These are phyloP conservation scores for Caenorhabditis afra DNA, from an alignment of 2,888 invertebrate species.

Conservation along the genomic window DNA sequence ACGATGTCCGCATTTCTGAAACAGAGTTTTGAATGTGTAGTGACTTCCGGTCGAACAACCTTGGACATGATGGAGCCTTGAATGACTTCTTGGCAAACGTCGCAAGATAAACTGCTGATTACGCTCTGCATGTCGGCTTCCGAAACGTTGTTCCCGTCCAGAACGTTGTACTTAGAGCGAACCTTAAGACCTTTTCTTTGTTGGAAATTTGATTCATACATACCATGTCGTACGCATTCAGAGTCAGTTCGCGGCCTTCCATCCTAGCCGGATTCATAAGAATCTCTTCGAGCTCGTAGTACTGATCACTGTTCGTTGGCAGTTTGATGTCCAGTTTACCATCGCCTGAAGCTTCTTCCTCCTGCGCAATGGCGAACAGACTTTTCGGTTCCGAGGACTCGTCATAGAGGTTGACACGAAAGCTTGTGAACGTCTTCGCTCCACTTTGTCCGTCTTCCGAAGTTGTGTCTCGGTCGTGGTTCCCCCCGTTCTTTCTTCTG, in stretches of 20 bases:
- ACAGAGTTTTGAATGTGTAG: not conserved
- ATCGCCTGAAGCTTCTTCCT: not conserved
- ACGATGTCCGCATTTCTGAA: slow-evolving; percentile 56
- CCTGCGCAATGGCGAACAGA: slow-evolving; percentile 18
- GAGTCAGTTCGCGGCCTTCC: slow-evolving; percentile 47
- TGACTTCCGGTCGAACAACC: slow-evolving; percentile 12
- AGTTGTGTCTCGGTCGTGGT: too few relatives aligned
- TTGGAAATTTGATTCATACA: not conserved
- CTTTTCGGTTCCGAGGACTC: not conserved
- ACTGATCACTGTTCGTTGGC: slow-evolving; percentile 30
- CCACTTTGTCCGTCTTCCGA: too few relatives aligned
- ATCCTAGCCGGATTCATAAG: slow-evolving; percentile 51
- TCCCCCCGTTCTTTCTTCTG: too few relatives aligned
- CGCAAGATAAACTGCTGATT: slow-evolving; percentile 47
- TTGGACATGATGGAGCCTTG: slow-evolving; percentile 48
- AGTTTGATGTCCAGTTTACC: slow-evolving; percentile 16
- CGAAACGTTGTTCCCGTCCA: not conserved
- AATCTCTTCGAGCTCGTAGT: slow-evolving; percentile 48
- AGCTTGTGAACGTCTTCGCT: too few relatives aligned
- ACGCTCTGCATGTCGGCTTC: slow-evolving; percentile 51
- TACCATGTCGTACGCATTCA: slow-evolving; percentile 49
- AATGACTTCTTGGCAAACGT: slow-evolving; percentile 55
- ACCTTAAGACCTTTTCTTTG: slow-evolving; percentile 19
- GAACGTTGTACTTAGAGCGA: slow-evolving; percentile 24
- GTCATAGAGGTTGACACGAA: slow-evolving; percentile 28